These are phyloP conservation scores for Anas platyrhynchos DNA, from an alignment of 2,113 vertebrate species.

Conservation along the genomic window DNA sequence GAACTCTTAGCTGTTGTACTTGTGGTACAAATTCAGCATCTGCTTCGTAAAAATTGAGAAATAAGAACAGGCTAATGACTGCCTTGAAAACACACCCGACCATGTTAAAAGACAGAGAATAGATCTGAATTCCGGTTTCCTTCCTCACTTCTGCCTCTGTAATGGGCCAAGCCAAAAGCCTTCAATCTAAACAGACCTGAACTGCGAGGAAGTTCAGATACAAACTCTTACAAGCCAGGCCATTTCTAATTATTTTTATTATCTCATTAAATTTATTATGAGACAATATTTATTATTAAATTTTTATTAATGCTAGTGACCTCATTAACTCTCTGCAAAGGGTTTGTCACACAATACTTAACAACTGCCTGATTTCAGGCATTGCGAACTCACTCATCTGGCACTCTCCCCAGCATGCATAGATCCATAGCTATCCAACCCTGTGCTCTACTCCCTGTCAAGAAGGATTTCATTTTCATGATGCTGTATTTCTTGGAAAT, in stretches of 20 bases:
- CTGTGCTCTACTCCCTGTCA: neutral
- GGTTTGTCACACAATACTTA: slow-evolving; percentile 57
- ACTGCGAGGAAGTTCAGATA: slow-evolving; percentile 23
- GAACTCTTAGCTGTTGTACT: neutral
- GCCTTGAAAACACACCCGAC: neutral
- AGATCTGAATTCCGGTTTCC: neutral
- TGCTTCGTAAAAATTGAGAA: neutral
- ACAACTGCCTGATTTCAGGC: slow-evolving; percentile 62
- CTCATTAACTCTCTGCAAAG: slow-evolving; percentile 47
- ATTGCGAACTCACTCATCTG: slow-evolving; percentile 9
- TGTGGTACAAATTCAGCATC: neutral
- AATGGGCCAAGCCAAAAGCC: neutral
- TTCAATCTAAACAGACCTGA: slow-evolving; percentile 14
- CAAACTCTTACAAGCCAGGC: neutral
- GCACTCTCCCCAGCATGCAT: neutral
- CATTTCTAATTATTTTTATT: slow-evolving; percentile 62
- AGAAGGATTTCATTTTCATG: neutral
- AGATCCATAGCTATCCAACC: neutral
- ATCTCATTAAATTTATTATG: slow-evolving; percentile 57
- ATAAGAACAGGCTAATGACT: neutral
- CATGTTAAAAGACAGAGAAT: neutral
- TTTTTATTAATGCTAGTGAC: neutral
- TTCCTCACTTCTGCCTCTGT: neutral
- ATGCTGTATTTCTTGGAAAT: neutral
- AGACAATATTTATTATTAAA: no score